Evolutionary conservation across 2,888 invertebrate species (phyloP).

Genomic region (Nasonia oneida): DNA sequence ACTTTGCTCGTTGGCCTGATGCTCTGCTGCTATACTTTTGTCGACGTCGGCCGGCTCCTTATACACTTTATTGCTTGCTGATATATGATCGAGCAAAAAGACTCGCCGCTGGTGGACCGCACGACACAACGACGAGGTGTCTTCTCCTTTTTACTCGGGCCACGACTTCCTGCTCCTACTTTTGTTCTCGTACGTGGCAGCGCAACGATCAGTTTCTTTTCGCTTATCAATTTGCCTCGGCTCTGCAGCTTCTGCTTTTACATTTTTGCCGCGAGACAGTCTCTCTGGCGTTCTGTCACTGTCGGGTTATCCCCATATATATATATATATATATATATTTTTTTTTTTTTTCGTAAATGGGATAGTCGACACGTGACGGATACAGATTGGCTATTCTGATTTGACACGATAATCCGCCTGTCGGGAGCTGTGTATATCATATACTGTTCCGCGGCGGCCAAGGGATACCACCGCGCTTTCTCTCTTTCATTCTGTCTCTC

Average conservation of each 20-base stretch:
- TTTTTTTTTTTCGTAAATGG: conserved; percentile 5
- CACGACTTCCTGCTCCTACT: background rate
- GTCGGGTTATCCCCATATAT: conserved; percentile 28
- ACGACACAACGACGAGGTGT: background rate
- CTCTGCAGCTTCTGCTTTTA: background rate
- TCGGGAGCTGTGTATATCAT: background rate
- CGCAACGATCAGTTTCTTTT: background rate
- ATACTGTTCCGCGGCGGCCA: background rate
- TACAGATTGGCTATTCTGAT: conserved; percentile 54
- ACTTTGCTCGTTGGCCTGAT: background rate
- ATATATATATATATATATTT: too few relatives aligned
- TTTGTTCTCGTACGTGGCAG: background rate
- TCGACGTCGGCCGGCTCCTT: background rate
- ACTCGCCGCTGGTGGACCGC: background rate
- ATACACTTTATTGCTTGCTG: conserved; percentile 48
- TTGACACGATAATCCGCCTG: conserved; percentile 56
- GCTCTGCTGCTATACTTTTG: background rate
- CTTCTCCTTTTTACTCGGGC: background rate
- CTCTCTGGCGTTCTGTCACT: conserved; percentile 34
- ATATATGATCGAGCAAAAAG: conserved; percentile 50
- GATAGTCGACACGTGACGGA: conserved; percentile 46
- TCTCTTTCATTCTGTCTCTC: background rate
- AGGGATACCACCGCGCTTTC: background rate
- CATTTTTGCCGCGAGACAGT: conserved; percentile 1
- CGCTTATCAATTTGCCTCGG: conserved; percentile 54